A percentile compares a stretch with the other conserved stretches of the same genome.
Conservation (phyloP, 2,797 vertebrate genomes). For the Lepus oiostolus region DNA sequence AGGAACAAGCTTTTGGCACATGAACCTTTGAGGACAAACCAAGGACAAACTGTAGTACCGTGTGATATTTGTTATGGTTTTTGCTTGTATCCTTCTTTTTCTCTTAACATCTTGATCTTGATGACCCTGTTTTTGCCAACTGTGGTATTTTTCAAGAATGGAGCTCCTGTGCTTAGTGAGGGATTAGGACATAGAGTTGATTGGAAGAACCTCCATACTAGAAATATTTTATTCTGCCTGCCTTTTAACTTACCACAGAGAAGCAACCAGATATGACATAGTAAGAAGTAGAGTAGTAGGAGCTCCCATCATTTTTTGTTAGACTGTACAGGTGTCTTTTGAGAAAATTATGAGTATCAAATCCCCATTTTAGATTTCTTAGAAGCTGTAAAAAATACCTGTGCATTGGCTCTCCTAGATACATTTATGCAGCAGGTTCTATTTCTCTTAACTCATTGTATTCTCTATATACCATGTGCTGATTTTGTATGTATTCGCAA, state of each 20-base stretch:
- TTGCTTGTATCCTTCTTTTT: background rate
- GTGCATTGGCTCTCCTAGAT: background rate
- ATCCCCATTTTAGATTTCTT: background rate
- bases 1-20: background rate
- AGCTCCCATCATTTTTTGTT: background rate
- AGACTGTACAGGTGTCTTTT: background rate
- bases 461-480: background rate
- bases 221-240: background rate
- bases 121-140: background rate
- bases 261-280: background rate
- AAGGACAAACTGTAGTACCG: background rate
- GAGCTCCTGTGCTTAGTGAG: background rate
- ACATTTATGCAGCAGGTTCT: background rate
- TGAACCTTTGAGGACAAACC: background rate
- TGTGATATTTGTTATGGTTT: background rate
- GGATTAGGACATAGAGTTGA: background rate
- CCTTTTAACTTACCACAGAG: constrained; percentile 26
- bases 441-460: background rate
- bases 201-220: background rate
- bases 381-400: background rate
- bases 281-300: background rate
- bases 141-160: background rate
- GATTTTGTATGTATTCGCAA: background rate
- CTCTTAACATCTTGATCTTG: background rate
- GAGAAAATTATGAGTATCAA: constrained; percentile 1